phyloP scores from a whole-genome alignment of 2,888 invertebrate species.

The Lasioglossum pauxillum region DNA sequence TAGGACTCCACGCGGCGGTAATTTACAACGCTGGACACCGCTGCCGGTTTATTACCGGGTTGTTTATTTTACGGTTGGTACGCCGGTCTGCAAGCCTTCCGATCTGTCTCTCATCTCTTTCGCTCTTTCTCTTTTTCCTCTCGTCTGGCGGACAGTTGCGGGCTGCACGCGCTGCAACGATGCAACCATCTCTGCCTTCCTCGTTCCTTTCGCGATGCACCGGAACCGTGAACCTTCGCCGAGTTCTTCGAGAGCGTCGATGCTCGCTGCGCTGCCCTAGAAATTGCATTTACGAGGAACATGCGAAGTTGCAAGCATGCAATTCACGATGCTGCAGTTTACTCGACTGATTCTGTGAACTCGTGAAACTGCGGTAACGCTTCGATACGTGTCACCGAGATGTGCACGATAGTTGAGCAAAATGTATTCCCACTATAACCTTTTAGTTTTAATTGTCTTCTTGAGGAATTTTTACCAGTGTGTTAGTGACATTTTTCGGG shows the following conservation, averaged over 20 bases:
- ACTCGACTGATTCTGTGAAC: too few species aligned
- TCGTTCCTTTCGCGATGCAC: slow-evolving; percentile 43
- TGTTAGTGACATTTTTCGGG: too few species aligned
- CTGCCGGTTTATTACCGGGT: slow-evolving; percentile 78
- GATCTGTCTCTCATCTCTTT: slow-evolving; percentile 44
- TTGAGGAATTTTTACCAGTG: too few species aligned
- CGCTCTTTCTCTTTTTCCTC: background rate
- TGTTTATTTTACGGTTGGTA: slow-evolving; percentile 76
- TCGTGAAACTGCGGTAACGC: background rate
- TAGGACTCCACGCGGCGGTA: slow-evolving; percentile 74
- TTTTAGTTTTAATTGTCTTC: too few species aligned
- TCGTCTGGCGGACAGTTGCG: slow-evolving; percentile 13
- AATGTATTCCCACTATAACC: too few species aligned
- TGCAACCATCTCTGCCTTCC: background rate
- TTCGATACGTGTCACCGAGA: background rate
- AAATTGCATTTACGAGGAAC: background rate
- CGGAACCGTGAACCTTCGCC: slow-evolving; percentile 64
- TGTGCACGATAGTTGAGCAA: too few species aligned
- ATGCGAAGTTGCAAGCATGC: too few species aligned
- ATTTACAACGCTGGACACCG: slow-evolving; percentile 82
- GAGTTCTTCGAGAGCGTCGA: slow-evolving; percentile 58
- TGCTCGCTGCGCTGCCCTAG: background rate
- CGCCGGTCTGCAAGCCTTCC: slow-evolving; percentile 55
- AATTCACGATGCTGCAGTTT: too few species aligned
- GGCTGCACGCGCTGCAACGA: slow-evolving; percentile 8